Evolutionary conservation across 2,113 vertebrate species (phyloP).

Genomic region (Alligator mississippiensis): DNA sequence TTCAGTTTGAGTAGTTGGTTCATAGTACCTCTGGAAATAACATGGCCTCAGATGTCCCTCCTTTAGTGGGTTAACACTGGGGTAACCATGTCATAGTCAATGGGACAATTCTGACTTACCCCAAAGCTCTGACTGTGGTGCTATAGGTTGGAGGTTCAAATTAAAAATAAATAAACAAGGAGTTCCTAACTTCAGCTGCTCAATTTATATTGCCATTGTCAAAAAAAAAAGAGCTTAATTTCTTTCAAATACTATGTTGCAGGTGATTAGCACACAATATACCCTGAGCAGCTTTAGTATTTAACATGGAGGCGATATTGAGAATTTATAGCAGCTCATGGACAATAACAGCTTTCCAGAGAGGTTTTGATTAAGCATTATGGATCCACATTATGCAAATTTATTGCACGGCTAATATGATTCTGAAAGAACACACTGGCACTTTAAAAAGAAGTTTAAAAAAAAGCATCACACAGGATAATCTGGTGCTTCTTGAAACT

Average conservation of each 20-base stretch:
- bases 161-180: neutral
- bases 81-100: neutral
- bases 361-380: conserved; percentile 56
- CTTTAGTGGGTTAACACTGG: neutral
- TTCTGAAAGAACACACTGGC: conserved; percentile 50
- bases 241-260: conserved; percentile 18
- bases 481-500: neutral
- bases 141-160: neutral
- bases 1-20: neutral
- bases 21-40: neutral
- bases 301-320: conserved; percentile 39
- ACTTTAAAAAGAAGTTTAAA: conserved; percentile 69
- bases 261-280: conserved; percentile 31
- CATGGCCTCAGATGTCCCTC: neutral
- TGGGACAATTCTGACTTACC: rapidly evolving
- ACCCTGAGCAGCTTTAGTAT: conserved; percentile 43
- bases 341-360: conserved; percentile 60
- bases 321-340: conserved; percentile 48
- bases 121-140: neutral
- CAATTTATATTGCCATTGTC: rapidly evolving
- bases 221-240: conserved; percentile 23
- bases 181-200: neutral
- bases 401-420: conserved; percentile 60
- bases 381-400: conserved; percentile 64
- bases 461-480: neutral